Base-by-base conservation (phyloP, 2,797 vertebrate genomes). In the Falco naumanni region DNA sequence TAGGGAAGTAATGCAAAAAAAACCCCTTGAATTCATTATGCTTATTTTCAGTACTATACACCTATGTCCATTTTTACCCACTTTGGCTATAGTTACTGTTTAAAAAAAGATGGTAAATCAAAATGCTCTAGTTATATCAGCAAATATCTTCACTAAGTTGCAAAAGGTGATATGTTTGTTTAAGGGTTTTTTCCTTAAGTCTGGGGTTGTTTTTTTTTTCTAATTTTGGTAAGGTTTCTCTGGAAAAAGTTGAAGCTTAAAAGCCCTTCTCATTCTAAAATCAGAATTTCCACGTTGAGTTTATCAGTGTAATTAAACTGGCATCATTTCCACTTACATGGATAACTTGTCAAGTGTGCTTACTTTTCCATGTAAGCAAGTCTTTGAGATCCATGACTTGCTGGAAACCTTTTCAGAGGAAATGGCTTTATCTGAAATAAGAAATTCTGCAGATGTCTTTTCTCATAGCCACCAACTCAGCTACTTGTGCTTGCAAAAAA, bases 261-360 rank as follows among this genome's bases (percentile, higher is more conserved):
- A 96, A 87, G 21, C 59, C 10, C 12, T 72, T 76, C 37, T 75
- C 37, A 84, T 59, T 90, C 56, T 75, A 87, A 86, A 87, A 56
- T 59, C 90, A 84, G 47, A 84, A 86, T 90, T 88, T 90, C 77
- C 77, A 82, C 11, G 2, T 72, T 29, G 43, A 79, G 43, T 84
- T 92, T 80, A 89, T 90, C 70, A 63, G 11, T 64, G 34, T 79
- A 90, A 94, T 87, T 93, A 90, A 81, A 65, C 20, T 41, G 51
- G 24, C 56, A 79, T 89, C 0, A 60, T 77, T 95, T 93, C 59
- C 53, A 83, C 54, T 82, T 91, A 87, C 43, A 72, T 70, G 84
- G 66, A 89, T 84, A 89, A 77, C 56, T 65, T 89, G 89, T 87
- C 84, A 83, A 87, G n/a, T 41, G n/a, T 7, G 4, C 82, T 91